Evolutionary conservation across 2,797 vertebrate species (phyloP), one percentile per base, ranked within the genome.

Genomic region (Microctenopoma stevenorrisi): DNA sequence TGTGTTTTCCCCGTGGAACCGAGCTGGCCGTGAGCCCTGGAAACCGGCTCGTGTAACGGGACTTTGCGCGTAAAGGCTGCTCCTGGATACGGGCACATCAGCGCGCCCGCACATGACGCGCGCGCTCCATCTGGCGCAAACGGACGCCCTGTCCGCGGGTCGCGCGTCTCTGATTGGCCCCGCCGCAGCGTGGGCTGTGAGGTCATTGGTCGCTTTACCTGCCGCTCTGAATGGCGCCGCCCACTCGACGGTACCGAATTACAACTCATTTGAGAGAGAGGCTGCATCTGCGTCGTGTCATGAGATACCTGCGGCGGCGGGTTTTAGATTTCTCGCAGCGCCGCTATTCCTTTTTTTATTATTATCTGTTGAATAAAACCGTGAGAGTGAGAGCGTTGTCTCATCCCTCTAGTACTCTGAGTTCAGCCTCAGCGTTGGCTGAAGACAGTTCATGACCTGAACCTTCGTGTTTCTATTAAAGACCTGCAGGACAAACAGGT

Each of bases 221-320:
- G 75, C 74, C 78, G 16, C n/a, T 85, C 75, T 78, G 58, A 52
- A 1, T 0, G 16, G 30, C 12, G 5, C 76, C 83, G 74, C 89
- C 88, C 38, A 62, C 64, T n/a, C 54, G 5, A 46, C 2, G 54
- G 81, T 86, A 88, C 90, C 66, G 59, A 87, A 71, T 89, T 87
- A 89, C 90, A 88, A 11, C 76, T 88, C 81, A 88, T 89, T 77
- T 84, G 85, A 85, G 86, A 89, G 57, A 80, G 86, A 83, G 82
- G 81, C 78, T 79, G 22, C 22, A 48, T 12, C 16, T 4, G 72
- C 79, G 64, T 81, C 82, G 53, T 79, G 87, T 82, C 82, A 88
- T 57, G 48, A 82, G 87, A 90, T 82, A 71, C 76, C 74, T 73
- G 18, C 74, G 66, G 72, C 57, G 46, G 68, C 68, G 26, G 85